Conservation (phyloP, 2,888 invertebrate genomes). For the Oligia latruncula region DNA sequence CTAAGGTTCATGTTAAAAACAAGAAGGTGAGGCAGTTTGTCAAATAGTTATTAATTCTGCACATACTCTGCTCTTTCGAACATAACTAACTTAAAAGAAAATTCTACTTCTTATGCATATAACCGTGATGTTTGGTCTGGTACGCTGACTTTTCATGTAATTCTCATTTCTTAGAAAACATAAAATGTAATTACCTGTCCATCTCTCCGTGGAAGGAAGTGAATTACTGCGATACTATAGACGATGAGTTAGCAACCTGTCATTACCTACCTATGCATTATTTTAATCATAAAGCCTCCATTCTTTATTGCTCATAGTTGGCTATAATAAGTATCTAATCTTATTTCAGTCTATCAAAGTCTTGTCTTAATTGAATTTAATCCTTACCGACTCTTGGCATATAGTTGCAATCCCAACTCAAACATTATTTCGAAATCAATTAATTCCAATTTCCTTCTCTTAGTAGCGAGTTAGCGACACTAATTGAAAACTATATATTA, state of each 20-base stretch:
- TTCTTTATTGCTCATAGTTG: slow-evolving; percentile 24
- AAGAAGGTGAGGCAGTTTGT: background rate
- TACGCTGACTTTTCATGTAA: slow-evolving; percentile 10
- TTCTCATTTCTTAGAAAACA: slow-evolving; percentile 30
- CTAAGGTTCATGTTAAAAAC: background rate
- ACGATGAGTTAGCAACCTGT: slow-evolving; percentile 33
- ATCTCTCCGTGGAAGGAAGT: slow-evolving; percentile 34
- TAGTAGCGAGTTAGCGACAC: slow-evolving; percentile 41
- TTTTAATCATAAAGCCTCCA: slow-evolving; percentile 27
- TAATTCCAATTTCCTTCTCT: slow-evolving; percentile 22
- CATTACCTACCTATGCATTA: slow-evolving; percentile 38
- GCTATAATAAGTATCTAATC: slow-evolving; percentile 1
- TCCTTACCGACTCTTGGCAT: background rate
- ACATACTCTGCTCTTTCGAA: background rate
- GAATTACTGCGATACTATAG: slow-evolving; percentile 28
- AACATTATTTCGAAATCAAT: slow-evolving; percentile 24
- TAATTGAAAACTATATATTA: slow-evolving; percentile 36
- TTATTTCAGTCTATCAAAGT: background rate
- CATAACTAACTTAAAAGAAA: background rate
- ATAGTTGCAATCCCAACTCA: background rate
- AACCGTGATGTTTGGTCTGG: slow-evolving; percentile 3
- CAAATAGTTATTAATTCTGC: background rate
- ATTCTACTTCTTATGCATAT: background rate
- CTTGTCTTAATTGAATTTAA: background rate
- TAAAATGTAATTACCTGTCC: slow-evolving; percentile 36